Percentiles rank a stretch among this genome's conserved stretches.
Evolutionary conservation across 2,113 vertebrate genomes (phyloP).

Genomic region (Sturnus vulgaris): DNA sequence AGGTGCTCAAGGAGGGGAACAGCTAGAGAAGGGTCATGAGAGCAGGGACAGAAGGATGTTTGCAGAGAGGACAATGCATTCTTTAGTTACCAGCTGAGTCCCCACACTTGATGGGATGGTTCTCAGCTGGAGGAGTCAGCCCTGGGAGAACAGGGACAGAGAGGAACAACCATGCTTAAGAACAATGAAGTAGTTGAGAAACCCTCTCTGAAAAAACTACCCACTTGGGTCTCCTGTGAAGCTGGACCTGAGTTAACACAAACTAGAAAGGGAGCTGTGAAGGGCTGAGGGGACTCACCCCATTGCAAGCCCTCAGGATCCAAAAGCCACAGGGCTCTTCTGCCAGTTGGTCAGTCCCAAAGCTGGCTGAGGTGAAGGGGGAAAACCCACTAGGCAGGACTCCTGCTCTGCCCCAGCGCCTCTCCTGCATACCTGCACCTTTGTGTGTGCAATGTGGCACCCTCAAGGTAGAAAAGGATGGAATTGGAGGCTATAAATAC

Average conservation of each 20-base stretch:
- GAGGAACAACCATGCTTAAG: background rate
- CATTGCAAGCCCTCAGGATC: background rate
- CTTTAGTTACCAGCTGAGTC: background rate
- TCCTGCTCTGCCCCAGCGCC: background rate
- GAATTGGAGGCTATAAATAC: background rate
- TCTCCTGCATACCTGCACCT: background rate
- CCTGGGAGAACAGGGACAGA: background rate
- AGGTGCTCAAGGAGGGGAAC: background rate
- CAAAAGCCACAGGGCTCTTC: background rate
- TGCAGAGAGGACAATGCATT: background rate
- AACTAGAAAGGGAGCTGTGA: background rate
- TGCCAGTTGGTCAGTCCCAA: background rate
- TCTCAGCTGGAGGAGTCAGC: background rate
- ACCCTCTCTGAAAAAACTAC: background rate
- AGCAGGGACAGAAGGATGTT: background rate
- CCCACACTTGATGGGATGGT: background rate
- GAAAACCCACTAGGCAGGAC: background rate
- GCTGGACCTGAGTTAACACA: background rate
- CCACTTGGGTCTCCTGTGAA: background rate
- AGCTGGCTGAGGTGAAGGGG: background rate
- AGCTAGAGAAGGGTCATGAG: background rate
- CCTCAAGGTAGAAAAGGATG: background rate
- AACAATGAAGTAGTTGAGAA: background rate
- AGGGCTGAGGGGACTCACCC: background rate
- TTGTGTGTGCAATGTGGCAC: background rate